These are phyloP conservation scores for Anhinga anhinga DNA, from an alignment of 2,113 vertebrate species.

Conservation along the genomic window DNA sequence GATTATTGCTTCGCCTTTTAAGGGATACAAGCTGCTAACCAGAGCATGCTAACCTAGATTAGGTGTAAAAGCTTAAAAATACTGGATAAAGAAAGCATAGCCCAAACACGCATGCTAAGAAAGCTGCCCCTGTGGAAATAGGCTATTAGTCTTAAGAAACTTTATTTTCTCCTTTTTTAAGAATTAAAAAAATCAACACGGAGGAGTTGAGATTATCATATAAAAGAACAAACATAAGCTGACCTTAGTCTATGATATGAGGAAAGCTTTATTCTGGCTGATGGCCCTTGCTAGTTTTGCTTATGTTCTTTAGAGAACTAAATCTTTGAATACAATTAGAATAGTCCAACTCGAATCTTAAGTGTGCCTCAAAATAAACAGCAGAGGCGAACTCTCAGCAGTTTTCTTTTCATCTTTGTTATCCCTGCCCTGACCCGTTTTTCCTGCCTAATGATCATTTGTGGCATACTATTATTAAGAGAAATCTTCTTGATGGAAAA, in stretches of 20 bases:
- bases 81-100: slow-evolving; percentile 49
- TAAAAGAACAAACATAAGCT: slow-evolving; percentile 74
- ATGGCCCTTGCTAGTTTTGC: slow-evolving; percentile 66
- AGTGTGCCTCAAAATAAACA: slow-evolving; percentile 75
- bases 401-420: slow-evolving; percentile 60
- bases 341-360: slow-evolving; percentile 26
- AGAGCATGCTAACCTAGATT: background rate
- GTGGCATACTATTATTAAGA: slow-evolving; percentile 20
- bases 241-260: slow-evolving; percentile 25
- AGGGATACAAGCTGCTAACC: slow-evolving; percentile 36
- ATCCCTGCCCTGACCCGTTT: slow-evolving; percentile 19
- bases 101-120: slow-evolving; percentile 24
- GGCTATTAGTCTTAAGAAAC: slow-evolving; percentile 30
- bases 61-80: slow-evolving; percentile 55
- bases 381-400: slow-evolving; percentile 53
- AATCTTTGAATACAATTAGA: slow-evolving; percentile 67
- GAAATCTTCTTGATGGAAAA: slow-evolving; percentile 53
- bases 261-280: slow-evolving; percentile 71
- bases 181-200: slow-evolving; percentile 54
- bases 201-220: slow-evolving; percentile 71
- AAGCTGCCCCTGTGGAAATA: slow-evolving; percentile 47
- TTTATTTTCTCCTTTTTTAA: slow-evolving; percentile 55
- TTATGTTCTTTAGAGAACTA: slow-evolving; percentile 71
- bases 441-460: slow-evolving; percentile 45
- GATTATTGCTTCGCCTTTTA: slow-evolving; percentile 45